phyloP scores from a whole-genome alignment of 2,113 vertebrate species.

The Rhea pennata region DNA sequence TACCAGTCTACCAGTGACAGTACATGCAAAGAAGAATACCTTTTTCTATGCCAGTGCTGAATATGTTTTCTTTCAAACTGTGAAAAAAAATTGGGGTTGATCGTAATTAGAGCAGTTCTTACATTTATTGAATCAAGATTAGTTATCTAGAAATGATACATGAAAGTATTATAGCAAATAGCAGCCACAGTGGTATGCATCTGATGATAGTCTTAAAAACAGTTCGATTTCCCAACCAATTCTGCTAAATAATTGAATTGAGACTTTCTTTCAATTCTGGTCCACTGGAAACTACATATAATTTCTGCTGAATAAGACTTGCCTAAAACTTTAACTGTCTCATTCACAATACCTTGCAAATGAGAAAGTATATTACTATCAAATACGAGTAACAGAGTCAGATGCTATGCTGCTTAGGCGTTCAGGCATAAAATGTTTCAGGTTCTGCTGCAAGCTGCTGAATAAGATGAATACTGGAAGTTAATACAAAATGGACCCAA shows the following conservation, averaged over 20 bases:
- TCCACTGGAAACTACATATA: conserved; percentile 28
- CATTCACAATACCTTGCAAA: not conserved
- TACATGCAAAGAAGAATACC: not conserved
- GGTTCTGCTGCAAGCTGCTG: not conserved
- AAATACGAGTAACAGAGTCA: not conserved
- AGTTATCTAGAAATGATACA: not conserved
- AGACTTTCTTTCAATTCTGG: not conserved
- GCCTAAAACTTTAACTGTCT: not conserved
- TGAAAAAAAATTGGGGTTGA: not conserved
- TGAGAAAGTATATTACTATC: not conserved
- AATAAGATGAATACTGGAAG: not conserved
- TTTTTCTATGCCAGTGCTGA: not conserved
- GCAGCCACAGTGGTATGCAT: not conserved
- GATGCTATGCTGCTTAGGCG: not conserved
- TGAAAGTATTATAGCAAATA: not conserved
- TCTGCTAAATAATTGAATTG: not conserved
- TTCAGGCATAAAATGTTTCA: not conserved
- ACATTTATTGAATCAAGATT: not conserved
- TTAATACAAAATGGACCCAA: not conserved
- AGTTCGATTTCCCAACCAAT: not conserved
- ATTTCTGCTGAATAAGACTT: conserved; percentile 42
- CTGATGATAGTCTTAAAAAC: not conserved
- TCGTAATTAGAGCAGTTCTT: not conserved
- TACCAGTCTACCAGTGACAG: not conserved
- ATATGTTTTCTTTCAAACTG: not conserved